Base-by-base conservation (phyloP, 2,888 invertebrate species). In the Cyclophora albipunctata region DNA sequence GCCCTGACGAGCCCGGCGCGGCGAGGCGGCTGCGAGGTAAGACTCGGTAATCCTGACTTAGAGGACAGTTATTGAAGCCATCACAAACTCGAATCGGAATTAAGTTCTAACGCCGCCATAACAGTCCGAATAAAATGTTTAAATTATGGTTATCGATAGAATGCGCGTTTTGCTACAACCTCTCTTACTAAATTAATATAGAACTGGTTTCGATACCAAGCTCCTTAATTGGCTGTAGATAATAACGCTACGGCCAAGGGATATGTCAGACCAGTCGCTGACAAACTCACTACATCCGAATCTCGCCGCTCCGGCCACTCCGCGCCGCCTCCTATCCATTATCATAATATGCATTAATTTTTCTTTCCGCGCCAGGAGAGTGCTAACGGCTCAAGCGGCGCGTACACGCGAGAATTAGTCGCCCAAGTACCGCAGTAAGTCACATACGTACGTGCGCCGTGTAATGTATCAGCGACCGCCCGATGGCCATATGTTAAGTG, bases 41-140 rank as follows among this genome's bases (percentile, higher is more conserved):
- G 69, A 67, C 60, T 62, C 62, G 56, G 69, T 75, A 75, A 76
- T 73, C 62, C 69, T 69, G 67, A 73, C 68, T 73, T 70, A 78
- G 68, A 62, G 62, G 72, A 74, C 78, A 73, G 73, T 59, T 71
- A 71, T 73, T 60, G 58, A 64, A 60, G 63, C 60, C 67, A 62
- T 66, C 64, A 63, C 61, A 58, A 58, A 67, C 66, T 63, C 62
- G 58, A 70, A 64, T 64, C 63, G 58, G 66, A 73, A 79, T 78
- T 71, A 69, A 75, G 73, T 68, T 70, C 71, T 75, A 72, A 74
- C 53, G 47, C 53, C 53, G 47, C 53, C 54, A 70, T 73, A 69
- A 59, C 54, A 57, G 48, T 44, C 63, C 63, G 55, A 65, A 73
- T 75, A 72, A 75, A 72, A 73, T 59, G 59, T 71, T 50, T 64